A percentile compares a stretch with the other conserved stretches of the same genome.
Evolutionary conservation across 2,888 invertebrate species (phyloP).

Genomic region (Tanypteryx hageni): DNA sequence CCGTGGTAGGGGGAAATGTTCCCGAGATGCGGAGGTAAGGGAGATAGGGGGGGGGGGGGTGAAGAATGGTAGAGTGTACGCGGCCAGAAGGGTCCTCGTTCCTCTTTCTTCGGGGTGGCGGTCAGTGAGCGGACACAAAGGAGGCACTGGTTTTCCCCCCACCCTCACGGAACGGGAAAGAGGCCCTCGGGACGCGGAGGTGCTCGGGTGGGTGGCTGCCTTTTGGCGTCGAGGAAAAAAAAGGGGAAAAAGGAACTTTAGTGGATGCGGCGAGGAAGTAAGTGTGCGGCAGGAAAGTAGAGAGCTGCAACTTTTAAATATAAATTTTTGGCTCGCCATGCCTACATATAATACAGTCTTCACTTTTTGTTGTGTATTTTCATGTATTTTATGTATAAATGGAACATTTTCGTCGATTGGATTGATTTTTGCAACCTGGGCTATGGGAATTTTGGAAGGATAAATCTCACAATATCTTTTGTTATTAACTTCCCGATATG

Average conservation of each 20-base stretch:
- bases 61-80: not conserved
- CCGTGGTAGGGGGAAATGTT: not conserved
- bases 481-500: no score
- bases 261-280: not conserved
- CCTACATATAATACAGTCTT: not conserved
- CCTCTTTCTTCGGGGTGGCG: constrained; percentile 31
- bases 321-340: not conserved
- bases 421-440: no score
- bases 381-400: no score
- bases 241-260: not conserved
- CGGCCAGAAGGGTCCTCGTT: not conserved
- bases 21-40: not conserved
- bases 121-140: constrained; percentile 57
- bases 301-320: not conserved
- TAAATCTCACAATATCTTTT: no score
- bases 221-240: not conserved
- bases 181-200: no score
- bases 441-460: no score
- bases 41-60: not conserved
- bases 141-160: not conserved
- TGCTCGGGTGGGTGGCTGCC: not conserved
- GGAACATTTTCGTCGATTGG: no score
- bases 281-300: not conserved
- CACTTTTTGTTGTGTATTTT: no score
- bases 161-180: not conserved